These are phyloP conservation scores for Agrilus cyanescens DNA, from an alignment of 2,888 invertebrate genomes.

Conservation along the genomic window DNA sequence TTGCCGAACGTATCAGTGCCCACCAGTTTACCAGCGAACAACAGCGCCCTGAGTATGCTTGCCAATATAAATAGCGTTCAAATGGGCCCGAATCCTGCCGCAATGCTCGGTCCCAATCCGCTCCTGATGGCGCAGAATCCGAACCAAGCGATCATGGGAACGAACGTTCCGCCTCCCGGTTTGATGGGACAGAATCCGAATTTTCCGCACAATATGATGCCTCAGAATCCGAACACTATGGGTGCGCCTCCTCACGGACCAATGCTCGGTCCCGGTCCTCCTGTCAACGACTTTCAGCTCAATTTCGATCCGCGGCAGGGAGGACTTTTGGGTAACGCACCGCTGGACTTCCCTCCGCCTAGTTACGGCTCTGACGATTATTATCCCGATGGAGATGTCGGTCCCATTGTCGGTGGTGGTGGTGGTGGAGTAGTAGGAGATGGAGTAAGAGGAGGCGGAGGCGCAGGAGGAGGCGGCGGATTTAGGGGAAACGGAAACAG, in stretches of 20 bases:
- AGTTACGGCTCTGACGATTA: conserved; percentile 37
- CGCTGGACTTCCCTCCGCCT: conserved; percentile 12
- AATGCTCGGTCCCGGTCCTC: conserved; percentile 36
- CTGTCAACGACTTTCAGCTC: conserved; percentile 30
- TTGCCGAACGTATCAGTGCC: conserved; percentile 19
- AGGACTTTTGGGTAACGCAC: conserved; percentile 26
- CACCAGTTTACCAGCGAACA: conserved; percentile 9
- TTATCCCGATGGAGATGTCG: conserved; percentile 23
- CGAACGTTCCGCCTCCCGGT: not conserved
- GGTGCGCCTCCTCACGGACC: conserved; percentile 28
- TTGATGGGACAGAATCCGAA: conserved; percentile 22
- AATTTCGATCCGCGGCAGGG: conserved; percentile 32
- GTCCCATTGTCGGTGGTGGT: conserved; percentile 2
- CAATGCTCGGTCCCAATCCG: not conserved
- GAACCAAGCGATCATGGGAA: conserved; percentile 3
- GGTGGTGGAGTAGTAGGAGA: not conserved
- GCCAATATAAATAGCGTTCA: conserved; percentile 21
- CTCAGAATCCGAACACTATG: conserved; percentile 7
- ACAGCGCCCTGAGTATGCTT: conserved; percentile 32
- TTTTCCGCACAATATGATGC: conserved; percentile 7
- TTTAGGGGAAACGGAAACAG: conserved; percentile 5
- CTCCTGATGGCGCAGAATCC: conserved; percentile 21
- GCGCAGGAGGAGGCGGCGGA: conserved; percentile 6
- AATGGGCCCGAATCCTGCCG: conserved; percentile 13
- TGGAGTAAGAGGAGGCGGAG: conserved; percentile 14